A percentile compares a stretch with the other conserved stretches of the same genome.
Evolutionary conservation across 1,140 invertebrate species (phyloP).

Genomic region (Camponotus vicinus): DNA sequence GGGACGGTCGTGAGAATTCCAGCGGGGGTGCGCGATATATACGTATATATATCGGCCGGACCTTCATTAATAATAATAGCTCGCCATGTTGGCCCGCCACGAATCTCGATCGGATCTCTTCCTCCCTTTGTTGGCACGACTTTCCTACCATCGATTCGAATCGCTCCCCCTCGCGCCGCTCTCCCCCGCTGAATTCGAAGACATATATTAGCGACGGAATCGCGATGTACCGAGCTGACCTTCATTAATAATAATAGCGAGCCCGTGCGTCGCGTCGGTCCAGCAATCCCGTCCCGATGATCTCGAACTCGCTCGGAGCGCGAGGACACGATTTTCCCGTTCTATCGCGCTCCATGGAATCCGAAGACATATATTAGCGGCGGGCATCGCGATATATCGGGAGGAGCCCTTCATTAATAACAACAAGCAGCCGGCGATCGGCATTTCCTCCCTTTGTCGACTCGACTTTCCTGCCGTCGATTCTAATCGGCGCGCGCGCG

Average conservation of each 20-base stretch:
- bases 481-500: conserved; percentile 45
- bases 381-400: conserved; percentile 73
- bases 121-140: conserved; percentile 52
- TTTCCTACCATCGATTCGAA: conserved; percentile 52
- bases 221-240: conserved; percentile 43
- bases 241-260: conserved; percentile 75
- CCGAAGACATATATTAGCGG: conserved; percentile 73
- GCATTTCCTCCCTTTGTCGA: conserved; percentile 52
- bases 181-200: conserved; percentile 30
- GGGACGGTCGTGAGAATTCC: conserved; percentile 61
- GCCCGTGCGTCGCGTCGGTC: conserved; percentile 58
- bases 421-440: conserved; percentile 37
- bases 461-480: conserved; percentile 27
- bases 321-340: conserved; percentile 9
- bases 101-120: conserved; percentile 34
- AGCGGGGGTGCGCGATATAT: conserved; percentile 55
- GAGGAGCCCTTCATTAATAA: conserved; percentile 53
- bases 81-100: conserved; percentile 22
- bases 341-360: conserved; percentile 51
- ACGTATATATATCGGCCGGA: conserved; percentile 59
- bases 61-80: conserved; percentile 74
- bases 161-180: conserved; percentile 12
- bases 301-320: conserved; percentile 25
- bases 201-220: conserved; percentile 50
- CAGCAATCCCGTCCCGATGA: neutral